Evolutionary conservation across 1,140 invertebrate species (phyloP).

Genomic region (Diorhabda sublineata): DNA sequence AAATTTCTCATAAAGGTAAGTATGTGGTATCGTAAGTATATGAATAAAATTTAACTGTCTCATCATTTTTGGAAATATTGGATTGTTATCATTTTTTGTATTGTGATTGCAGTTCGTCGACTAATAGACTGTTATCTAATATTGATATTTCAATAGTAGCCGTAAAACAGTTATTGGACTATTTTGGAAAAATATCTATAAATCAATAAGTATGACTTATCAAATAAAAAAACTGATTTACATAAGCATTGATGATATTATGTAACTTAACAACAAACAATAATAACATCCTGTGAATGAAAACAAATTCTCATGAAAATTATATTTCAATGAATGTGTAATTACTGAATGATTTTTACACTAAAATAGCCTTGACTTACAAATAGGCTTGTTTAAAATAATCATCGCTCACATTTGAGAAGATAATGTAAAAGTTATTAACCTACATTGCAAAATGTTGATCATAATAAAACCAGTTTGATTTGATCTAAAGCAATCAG

Average conservation of each 20-base stretch:
- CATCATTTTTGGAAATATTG: no score
- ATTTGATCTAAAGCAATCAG: background rate
- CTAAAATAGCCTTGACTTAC: conserved; percentile 26
- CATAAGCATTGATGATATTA: conserved; percentile 21
- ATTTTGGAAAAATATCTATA: no score
- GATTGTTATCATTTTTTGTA: no score
- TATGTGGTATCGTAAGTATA: no score
- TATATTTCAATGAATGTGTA: conserved; percentile 33
- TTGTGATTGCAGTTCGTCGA: no score
- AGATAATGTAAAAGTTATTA: conserved; percentile 29
- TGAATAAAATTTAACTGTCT: no score
- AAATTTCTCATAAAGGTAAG: no score
- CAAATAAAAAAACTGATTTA: conserved; percentile 5
- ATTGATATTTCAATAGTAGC: no score
- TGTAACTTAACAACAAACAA: conserved; percentile 21
- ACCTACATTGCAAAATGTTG: conserved; percentile 28
- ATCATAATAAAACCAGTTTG: conserved; percentile 17
- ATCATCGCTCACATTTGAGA: conserved; percentile 20
- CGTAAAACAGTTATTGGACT: no score
- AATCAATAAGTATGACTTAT: no score
- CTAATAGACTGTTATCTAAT: no score
- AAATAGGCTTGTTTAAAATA: conserved; percentile 26
- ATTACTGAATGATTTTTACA: conserved; percentile 28
- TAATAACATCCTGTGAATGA: conserved; percentile 32
- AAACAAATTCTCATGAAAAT: conserved; percentile 29